These are phyloP conservation scores for Gallinago media DNA, from an alignment of 2,113 vertebrate genomes.

Conservation along the genomic window DNA sequence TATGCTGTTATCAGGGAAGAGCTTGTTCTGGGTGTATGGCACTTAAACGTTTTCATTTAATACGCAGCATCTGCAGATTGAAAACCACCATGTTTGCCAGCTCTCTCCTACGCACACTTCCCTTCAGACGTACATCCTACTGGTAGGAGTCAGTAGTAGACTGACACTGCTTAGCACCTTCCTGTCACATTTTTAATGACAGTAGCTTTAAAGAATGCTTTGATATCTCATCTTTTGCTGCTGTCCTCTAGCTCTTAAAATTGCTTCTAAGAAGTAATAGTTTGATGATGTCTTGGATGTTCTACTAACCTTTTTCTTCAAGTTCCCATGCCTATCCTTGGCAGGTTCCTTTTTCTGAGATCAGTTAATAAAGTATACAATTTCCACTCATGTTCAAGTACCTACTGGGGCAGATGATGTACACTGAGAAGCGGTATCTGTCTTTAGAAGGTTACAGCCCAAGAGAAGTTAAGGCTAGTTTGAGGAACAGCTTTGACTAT, in stretches of 20 bases:
- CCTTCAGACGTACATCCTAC: fast-evolving
- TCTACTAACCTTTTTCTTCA: background rate
- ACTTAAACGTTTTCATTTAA: background rate
- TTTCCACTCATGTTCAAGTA: background rate
- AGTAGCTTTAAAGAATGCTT: background rate
- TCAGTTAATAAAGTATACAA: background rate
- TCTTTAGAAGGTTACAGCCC: background rate
- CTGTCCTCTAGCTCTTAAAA: background rate
- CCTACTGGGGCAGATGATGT: background rate
- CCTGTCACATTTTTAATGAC: background rate
- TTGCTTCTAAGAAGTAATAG: background rate
- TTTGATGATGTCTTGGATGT: background rate
- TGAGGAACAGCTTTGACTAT: background rate
- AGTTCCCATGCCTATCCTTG: fast-evolving
- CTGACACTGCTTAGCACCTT: background rate
- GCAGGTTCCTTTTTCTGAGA: background rate
- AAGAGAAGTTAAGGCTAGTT: background rate
- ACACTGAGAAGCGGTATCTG: background rate
- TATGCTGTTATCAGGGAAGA: background rate
- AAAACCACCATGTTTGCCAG: background rate
- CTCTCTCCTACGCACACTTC: background rate
- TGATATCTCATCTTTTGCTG: background rate
- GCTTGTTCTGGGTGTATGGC: background rate
- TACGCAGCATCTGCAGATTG: background rate
- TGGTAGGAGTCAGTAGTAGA: background rate